Percentiles rank a stretch among this genome's conserved stretches.
phyloP scores from a whole-genome alignment of 2,113 vertebrate species.

The Ptilonorhynchus violaceus region DNA sequence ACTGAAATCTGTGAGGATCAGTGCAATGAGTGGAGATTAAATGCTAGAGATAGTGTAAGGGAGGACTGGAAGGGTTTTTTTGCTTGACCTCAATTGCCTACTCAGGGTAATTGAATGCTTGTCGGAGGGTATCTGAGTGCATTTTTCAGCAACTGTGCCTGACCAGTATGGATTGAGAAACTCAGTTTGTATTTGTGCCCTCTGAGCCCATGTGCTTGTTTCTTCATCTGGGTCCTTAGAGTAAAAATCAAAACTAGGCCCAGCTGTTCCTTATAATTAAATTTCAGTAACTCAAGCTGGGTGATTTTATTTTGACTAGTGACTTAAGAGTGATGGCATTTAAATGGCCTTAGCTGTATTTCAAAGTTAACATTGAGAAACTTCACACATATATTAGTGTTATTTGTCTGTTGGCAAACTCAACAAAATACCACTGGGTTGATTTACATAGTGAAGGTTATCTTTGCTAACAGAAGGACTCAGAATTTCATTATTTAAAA shows the following conservation, averaged over 20 bases:
- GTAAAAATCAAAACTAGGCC: constrained; percentile 38
- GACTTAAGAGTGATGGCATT: constrained; percentile 57
- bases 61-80: background rate
- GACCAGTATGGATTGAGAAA: background rate
- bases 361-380: constrained; percentile 55
- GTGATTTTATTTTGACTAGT: constrained; percentile 60
- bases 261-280: constrained; percentile 61
- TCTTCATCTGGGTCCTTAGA: background rate
- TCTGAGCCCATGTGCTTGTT: background rate
- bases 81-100: background rate
- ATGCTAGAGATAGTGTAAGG: background rate
- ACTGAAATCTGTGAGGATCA: background rate
- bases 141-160: background rate
- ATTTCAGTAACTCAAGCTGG: constrained; percentile 35
- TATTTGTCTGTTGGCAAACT: constrained; percentile 60
- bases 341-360: constrained; percentile 44
- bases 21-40: background rate
- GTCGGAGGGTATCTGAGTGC: background rate
- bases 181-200: background rate
- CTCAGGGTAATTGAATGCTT: background rate
- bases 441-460: constrained; percentile 64
- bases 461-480: constrained; percentile 36
- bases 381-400: constrained; percentile 31
- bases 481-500: constrained; percentile 42
- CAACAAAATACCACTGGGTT: constrained; percentile 16